A percentile compares a stretch with the other conserved stretches of the same genome.
These are phyloP conservation scores for Alethe diademata DNA, from an alignment of 2,113 vertebrate species.

Conservation along the genomic window DNA sequence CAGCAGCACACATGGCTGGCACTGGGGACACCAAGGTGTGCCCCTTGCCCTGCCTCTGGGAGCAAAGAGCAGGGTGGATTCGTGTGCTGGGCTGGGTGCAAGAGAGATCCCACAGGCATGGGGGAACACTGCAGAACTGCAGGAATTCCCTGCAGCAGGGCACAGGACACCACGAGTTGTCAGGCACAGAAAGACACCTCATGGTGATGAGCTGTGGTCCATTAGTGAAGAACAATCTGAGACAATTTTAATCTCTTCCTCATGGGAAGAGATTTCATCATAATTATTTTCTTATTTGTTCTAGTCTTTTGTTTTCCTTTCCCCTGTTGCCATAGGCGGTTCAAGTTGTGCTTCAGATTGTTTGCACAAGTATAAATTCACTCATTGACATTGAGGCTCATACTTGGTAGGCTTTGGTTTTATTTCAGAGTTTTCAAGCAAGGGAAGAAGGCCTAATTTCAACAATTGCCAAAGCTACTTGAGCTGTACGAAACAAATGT, in stretches of 20 bases:
- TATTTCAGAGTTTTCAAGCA: not conserved
- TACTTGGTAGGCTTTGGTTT: not conserved
- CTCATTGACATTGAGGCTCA: not conserved
- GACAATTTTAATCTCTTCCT: not conserved
- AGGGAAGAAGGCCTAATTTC: conserved; percentile 21
- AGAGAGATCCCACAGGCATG: rapidly evolving
- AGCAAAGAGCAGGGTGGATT: rapidly evolving
- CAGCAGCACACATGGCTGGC: rapidly evolving
- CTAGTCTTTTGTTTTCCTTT: not conserved
- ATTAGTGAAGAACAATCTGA: not conserved
- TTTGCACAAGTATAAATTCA: conserved; percentile 11
- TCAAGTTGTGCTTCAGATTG: conserved; percentile 12
- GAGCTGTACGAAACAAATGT: conserved; percentile 27
- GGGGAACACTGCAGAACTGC: rapidly evolving
- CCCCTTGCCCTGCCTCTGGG: rapidly evolving
- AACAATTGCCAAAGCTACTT: not conserved
- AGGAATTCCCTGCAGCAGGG: not conserved
- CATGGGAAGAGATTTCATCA: not conserved
- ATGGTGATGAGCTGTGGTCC: not conserved
- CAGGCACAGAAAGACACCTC: not conserved
- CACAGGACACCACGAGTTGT: not conserved
- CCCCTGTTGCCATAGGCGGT: not conserved
- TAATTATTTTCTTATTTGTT: conserved; percentile 38
- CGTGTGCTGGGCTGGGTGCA: rapidly evolving
- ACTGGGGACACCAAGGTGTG: not conserved